Evolutionary conservation across 2,888 invertebrate genomes (phyloP).

Genomic region (Mechanitis mazaeus): DNA sequence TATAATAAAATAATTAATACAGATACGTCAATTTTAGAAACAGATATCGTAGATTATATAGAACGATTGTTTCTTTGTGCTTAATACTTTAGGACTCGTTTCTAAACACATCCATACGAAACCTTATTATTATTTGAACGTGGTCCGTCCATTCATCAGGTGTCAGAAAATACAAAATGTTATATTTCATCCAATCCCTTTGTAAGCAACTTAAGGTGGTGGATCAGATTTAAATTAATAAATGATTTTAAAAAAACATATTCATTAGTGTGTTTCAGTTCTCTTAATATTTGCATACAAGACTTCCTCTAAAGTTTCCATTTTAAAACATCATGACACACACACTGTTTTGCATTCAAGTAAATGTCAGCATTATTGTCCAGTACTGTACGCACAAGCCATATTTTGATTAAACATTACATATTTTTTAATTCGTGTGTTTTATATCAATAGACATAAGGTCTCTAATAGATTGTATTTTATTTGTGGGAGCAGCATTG

Average conservation of each 20-base stretch:
- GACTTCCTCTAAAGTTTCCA: conserved; percentile 60
- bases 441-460: conserved; percentile 28
- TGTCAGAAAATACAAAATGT: not conserved
- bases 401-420: conserved; percentile 21
- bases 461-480: conserved; percentile 32
- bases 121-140: not conserved
- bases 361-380: conserved; percentile 69
- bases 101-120: not conserved
- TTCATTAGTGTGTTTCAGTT: too few species aligned
- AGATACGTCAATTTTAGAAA: too few species aligned
- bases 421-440: conserved; percentile 23
- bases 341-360: conserved; percentile 69
- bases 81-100: not conserved
- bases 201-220: too few species aligned
- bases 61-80: not conserved
- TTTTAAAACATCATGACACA: conserved; percentile 61
- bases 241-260: too few species aligned
- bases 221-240: too few species aligned
- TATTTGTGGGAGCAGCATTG: conserved; percentile 34
- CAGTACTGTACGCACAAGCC: conserved; percentile 48
- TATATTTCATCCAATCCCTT: not conserved
- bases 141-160: not conserved
- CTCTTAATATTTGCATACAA: conserved; percentile 40
- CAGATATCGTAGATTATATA: too few species aligned
- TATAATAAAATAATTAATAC: too few species aligned